Base-by-base conservation (phyloP, 92 coral and sea anemone species). In the Phenganax subtilis region DNA sequence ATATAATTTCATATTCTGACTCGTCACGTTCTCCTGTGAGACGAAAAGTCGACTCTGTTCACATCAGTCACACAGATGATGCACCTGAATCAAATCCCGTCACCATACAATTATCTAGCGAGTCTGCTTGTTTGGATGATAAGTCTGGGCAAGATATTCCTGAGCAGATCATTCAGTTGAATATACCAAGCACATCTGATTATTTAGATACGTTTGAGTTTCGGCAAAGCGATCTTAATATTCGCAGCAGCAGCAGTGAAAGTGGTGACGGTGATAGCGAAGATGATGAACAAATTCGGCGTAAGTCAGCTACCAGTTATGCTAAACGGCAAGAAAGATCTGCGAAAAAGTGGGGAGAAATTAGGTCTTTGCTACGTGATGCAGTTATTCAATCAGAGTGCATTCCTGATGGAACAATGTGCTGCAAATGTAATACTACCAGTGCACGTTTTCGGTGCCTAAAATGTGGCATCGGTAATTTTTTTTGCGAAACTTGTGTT, bases 401-500 rank as follows among this genome's bases (percentile, higher is more conserved):
- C 59, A 72, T 72, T 72, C 76, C 76, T 37, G 76, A 20, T 72
- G 57, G 76, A 14, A 54, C 44, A 54, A 16, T 72, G 14, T 72
- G 76, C 44, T n/a, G 8, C 11, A 66, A 15, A 27, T 75, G 80
- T 54, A 75, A 75, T 12, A 12, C 30, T 27, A 17, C 15, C 0
- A n/a, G 6, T 52, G 80, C 80, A 10, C 30, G 11, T n/a, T 75
- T 54, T 17, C 54, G 80, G 10, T 75, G 80, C 29, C 12, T 52
- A 15, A 75, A 28, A 54, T 75, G 80, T 75, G 80, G 80, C 17
- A 12, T 31, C 10, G 80, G 80, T 53, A 54, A 6, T 54, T 75
- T 75, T 51, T 75, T 12, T 75, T 75, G 80, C 55, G 80, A 75
- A 47, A 28, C 60, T 7, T 75, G 80, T 75, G 80, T 75, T 27